Evolutionary conservation across 2,888 invertebrate genomes (phyloP), one percentile per base, ranked within the genome.

Genomic region (Liopterus haemorrhoidalis): DNA sequence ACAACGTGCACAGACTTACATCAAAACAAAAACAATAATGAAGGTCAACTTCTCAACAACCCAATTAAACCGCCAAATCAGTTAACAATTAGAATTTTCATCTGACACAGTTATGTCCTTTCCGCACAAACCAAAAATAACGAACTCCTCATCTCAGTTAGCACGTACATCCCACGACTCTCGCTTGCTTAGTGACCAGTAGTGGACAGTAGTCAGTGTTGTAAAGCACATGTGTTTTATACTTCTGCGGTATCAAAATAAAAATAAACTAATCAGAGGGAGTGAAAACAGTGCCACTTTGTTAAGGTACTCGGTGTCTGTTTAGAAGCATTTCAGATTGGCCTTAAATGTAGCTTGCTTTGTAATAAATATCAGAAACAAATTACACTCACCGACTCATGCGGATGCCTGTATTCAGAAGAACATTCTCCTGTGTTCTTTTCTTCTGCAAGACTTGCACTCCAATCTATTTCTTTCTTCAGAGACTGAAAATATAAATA

Each of bases 21-120:
- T 48, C 49, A 48, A 49, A 53, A 42, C 48, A 55, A 64, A 82
- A 82, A 85, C 83, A 82, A 78, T 84, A 87, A 87, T 85, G 86
- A 86, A 85, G 85, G 87, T 88, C 87, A 88, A 88, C 87, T 89
- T 87, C 87, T 87, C 85, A 85, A 85, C 81, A 81, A 78, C 78
- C 74, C 56, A 55, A 51, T n/a, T n/a, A n/a, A n/a, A n/a, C n/a
- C n/a, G n/a, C n/a, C n/a, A n/a, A n/a, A n/a, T n/a, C n/a, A n/a
- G n/a, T n/a, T n/a, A n/a, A n/a, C n/a, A n/a, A n/a, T n/a, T n/a
- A n/a, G n/a, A n/a, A n/a, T n/a, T n/a, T n/a, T n/a, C n/a, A n/a
- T n/a, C n/a, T n/a, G n/a, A n/a, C n/a, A n/a, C n/a, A n/a, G n/a
- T n/a, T n/a, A n/a, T n/a, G n/a, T n/a, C n/a, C n/a, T n/a, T n/a